Conservation (phyloP, 2,797 vertebrate species). For the Chloroceryle amazona region DNA sequence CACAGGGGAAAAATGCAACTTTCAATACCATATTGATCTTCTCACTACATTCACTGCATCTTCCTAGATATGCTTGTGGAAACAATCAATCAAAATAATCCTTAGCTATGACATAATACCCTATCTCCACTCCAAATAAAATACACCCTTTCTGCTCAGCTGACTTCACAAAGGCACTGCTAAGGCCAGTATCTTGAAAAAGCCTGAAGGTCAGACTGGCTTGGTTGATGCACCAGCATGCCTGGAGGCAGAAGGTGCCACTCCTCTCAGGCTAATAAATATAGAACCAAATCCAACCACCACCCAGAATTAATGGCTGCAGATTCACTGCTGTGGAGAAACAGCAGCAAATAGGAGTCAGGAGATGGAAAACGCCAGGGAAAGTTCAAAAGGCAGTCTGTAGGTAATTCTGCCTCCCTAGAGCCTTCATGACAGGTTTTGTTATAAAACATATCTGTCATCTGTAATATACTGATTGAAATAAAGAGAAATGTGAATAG, state of each 20-base stretch:
- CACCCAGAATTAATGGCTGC: background rate
- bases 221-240: background rate
- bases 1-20: constrained; percentile 6
- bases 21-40: constrained; percentile 18
- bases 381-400: background rate
- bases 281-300: background rate
- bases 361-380: background rate
- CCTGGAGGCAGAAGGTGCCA: background rate
- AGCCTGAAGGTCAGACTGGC: background rate
- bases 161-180: background rate
- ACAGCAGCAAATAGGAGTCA: background rate
- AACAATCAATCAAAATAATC: constrained; percentile 1
- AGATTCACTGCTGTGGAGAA: background rate
- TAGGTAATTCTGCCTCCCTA: background rate
- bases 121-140: background rate
- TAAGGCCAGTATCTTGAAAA: background rate
- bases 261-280: background rate
- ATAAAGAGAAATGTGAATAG: background rate
- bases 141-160: background rate
- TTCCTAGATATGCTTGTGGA: background rate
- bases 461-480: background rate
- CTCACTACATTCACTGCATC: background rate
- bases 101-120: background rate
- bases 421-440: background rate
- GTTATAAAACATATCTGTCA: background rate